phyloP scores from a whole-genome alignment of 2,888 invertebrate species.

The Shargacucullia verbasci region DNA sequence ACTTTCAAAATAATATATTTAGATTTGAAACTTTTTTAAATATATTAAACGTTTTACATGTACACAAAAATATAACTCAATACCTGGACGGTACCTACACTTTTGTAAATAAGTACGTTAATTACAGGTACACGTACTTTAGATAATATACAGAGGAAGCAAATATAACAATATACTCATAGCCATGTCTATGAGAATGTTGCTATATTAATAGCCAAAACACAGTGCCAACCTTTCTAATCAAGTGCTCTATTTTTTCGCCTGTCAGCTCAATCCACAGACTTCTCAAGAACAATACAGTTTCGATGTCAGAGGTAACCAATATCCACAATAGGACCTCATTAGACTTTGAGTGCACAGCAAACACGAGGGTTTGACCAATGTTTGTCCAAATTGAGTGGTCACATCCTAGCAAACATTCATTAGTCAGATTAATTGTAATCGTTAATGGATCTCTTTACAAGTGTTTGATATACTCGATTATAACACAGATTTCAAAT shows the following conservation, averaged over 20 bases:
- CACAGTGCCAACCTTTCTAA: slow-evolving; percentile 1
- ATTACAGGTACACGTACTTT: no score
- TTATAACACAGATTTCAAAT: slow-evolving; percentile 53
- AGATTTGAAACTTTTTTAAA: no score
- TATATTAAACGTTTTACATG: no score
- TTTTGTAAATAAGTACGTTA: no score
- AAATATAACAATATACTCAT: no score
- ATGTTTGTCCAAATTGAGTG: slow-evolving; percentile 80
- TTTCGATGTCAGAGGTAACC: slow-evolving; percentile 56
- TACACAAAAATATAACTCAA: no score
- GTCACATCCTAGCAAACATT: slow-evolving; percentile 81
- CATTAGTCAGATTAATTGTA: slow-evolving; percentile 87
- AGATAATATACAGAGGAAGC: no score
- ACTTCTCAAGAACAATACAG: slow-evolving; percentile 44
- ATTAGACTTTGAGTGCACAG: slow-evolving; percentile 80
- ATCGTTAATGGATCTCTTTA: slow-evolving; percentile 79
- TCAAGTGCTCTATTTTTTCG: slow-evolving; percentile 32
- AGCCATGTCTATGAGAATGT: neutral
- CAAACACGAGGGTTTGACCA: slow-evolving; percentile 81
- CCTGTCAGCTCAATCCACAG: slow-evolving; percentile 30
- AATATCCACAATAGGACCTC: slow-evolving; percentile 73
- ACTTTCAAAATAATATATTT: no score
- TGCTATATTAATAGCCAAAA: neutral
- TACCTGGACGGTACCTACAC: no score
- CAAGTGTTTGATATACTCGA: slow-evolving; percentile 70